A percentile compares a stretch with the other conserved stretches of the same genome.
phyloP scores from a whole-genome alignment of 2,797 vertebrate genomes.

The Vespertilio murinus region DNA sequence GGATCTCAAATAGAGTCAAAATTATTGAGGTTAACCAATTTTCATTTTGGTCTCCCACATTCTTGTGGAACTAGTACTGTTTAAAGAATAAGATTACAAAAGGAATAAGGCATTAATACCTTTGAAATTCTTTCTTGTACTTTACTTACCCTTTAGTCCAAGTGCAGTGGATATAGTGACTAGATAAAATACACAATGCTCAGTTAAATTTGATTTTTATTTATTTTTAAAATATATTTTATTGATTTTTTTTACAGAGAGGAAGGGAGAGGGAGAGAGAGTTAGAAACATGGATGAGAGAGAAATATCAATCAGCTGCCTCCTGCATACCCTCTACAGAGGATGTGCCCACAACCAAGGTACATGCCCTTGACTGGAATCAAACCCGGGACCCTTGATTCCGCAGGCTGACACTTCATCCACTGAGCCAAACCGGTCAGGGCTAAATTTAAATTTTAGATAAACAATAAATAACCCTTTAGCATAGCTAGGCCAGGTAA shows the following conservation, averaged over 20 bases:
- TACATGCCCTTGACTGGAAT: too few relatives aligned
- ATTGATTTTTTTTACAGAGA: too few relatives aligned
- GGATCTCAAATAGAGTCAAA: background rate
- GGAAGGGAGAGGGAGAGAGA: too few relatives aligned
- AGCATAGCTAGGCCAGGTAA: background rate
- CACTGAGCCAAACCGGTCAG: too few relatives aligned
- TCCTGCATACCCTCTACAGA: too few relatives aligned
- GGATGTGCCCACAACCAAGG: too few relatives aligned
- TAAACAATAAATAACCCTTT: background rate
- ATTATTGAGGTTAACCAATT: background rate
- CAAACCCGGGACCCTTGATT: too few relatives aligned
- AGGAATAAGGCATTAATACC: background rate
- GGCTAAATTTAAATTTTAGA: conserved; percentile 31
- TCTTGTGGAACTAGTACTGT: background rate
- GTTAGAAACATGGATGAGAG: too few relatives aligned
- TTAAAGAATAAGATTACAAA: background rate
- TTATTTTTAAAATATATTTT: too few relatives aligned
- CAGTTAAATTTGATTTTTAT: conserved; percentile 44
- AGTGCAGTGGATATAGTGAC: background rate
- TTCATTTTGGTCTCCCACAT: background rate
- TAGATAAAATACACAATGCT: background rate
- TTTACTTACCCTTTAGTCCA: background rate
- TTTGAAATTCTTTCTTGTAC: background rate
- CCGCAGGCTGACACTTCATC: too few relatives aligned
- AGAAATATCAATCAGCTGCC: too few relatives aligned